Conservation (phyloP, 2,888 invertebrate species). For the Phyllotreta striolata region DNA sequence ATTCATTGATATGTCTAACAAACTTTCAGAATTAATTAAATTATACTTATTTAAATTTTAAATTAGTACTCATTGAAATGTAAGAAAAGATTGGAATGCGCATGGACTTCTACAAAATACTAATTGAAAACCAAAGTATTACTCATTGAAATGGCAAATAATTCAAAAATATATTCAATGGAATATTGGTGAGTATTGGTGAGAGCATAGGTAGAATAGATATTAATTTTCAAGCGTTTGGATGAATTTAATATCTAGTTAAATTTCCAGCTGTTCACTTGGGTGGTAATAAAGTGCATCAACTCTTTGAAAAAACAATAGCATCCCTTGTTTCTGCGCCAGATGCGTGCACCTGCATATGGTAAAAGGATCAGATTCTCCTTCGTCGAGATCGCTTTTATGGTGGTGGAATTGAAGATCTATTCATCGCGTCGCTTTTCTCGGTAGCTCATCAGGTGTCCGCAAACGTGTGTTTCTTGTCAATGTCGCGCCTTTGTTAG, state of each 20-base stretch:
- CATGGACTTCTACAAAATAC: too few species aligned
- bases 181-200: too few species aligned
- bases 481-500: not conserved
- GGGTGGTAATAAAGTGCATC: slow-evolving; percentile 11
- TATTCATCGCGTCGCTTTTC: slow-evolving; percentile 8
- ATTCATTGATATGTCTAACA: too few species aligned
- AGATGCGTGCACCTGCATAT: slow-evolving; percentile 27
- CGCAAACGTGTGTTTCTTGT: slow-evolving; percentile 4
- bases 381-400: slow-evolving; percentile 7
- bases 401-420: slow-evolving; percentile 18
- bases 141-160: too few species aligned
- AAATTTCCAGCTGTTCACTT: slow-evolving; percentile 5
- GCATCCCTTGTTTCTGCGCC: slow-evolving; percentile 15
- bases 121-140: too few species aligned
- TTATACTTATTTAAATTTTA: too few species aligned
- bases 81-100: too few species aligned
- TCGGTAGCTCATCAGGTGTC: slow-evolving; percentile 7
- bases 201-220: too few species aligned
- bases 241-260: not conserved
- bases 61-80: too few species aligned
- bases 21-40: too few species aligned
- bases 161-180: too few species aligned
- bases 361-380: slow-evolving; percentile 23
- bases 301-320: slow-evolving; percentile 14
- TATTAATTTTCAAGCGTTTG: too few species aligned